These are phyloP conservation scores for Panagrolaimus sp. DNA, from an alignment of 1,140 invertebrate species.

Conservation along the genomic window DNA sequence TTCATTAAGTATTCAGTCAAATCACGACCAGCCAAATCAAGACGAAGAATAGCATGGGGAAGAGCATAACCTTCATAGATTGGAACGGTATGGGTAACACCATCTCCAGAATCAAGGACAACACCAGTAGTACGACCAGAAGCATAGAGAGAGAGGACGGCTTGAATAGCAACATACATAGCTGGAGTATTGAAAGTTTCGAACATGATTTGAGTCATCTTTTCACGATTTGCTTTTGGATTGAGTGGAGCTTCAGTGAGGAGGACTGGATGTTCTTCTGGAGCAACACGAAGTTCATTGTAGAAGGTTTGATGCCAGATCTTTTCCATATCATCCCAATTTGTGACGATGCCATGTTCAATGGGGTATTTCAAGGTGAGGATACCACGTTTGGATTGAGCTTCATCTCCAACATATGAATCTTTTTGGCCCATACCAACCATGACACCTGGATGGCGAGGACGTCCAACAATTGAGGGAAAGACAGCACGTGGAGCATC, in stretches of 20 bases:
- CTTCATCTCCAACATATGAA: slow-evolving; percentile 92
- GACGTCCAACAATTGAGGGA: slow-evolving; percentile 67
- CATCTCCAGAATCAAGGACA: slow-evolving; percentile 59
- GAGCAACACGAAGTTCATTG: slow-evolving; percentile 85
- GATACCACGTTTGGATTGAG: slow-evolving; percentile 84
- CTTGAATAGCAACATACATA: slow-evolving; percentile 61
- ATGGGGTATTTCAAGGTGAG: slow-evolving; percentile 91
- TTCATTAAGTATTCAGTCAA: slow-evolving; percentile 51
- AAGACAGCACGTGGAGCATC: slow-evolving; percentile 69
- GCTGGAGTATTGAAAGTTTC: slow-evolving; percentile 60
- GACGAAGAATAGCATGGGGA: slow-evolving; percentile 51
- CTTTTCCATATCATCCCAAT: slow-evolving; percentile 96
- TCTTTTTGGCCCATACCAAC: slow-evolving; percentile 97
- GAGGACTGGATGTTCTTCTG: slow-evolving; percentile 84
- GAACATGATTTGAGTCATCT: slow-evolving; percentile 75
- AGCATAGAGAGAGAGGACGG: slow-evolving; percentile 60
- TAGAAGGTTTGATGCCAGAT: slow-evolving; percentile 95
- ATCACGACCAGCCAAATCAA: slow-evolving; percentile 52
- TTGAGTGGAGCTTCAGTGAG: slow-evolving; percentile 86
- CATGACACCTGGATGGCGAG: no score
- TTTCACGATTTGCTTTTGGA: slow-evolving; percentile 82
- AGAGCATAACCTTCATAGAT: slow-evolving; percentile 54
- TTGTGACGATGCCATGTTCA: slow-evolving; percentile 85
- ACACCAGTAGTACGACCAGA: slow-evolving; percentile 59
- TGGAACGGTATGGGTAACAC: slow-evolving; percentile 58